Base-by-base conservation (phyloP, 2,797 vertebrate species). In the Vireo griseus region DNA sequence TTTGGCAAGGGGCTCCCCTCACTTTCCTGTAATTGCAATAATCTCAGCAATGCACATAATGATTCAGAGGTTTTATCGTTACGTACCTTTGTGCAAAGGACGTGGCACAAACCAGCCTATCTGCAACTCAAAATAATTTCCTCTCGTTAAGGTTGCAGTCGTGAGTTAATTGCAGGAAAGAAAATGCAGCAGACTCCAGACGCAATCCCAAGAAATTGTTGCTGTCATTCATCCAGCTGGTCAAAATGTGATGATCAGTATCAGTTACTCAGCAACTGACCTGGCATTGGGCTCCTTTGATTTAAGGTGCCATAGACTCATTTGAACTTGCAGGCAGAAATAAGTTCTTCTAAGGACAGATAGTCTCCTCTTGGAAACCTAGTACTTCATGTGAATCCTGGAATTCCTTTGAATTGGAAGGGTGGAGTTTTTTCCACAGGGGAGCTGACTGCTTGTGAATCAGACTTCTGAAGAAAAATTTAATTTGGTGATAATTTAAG, bases 221-320 rank as follows among this genome's bases (percentile, higher is more conserved):
- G 87, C 89, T 96, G 91, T 95, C 91, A 81, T 86, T 94, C 81
- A 75, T 73, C 87, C 94, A 91, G 85, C 75, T 52, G 86, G 91
- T 94, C 89, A 84, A 84, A 95, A 94, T 78, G 89, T 91, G 95
- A 96, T 31, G 55, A 62, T 78, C 51, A 9, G 96, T 76, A 92
- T 95, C 95, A 96, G 95, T 95, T 90, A 90, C 92, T 95, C 92
- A 80, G 94, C 86, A 94, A 85, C 86, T 91, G 93, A 89, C 44
- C 86, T 88, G 84, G 86, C 77, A 74, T 3, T 29, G 68, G 19
- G n/a, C 92, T 94, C 68, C 88, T 80, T 55, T 81, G 58, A 77
- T 91, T 96, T 92, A 91, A 92, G 82, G 87, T 86, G 69, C 16
- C 0, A 1, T 61, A 66, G 82, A 78, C 85, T 91, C 85, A 92